Evolutionary conservation across 1,140 invertebrate genomes (phyloP).

Genomic region (Cyphomyrmex costatus): DNA sequence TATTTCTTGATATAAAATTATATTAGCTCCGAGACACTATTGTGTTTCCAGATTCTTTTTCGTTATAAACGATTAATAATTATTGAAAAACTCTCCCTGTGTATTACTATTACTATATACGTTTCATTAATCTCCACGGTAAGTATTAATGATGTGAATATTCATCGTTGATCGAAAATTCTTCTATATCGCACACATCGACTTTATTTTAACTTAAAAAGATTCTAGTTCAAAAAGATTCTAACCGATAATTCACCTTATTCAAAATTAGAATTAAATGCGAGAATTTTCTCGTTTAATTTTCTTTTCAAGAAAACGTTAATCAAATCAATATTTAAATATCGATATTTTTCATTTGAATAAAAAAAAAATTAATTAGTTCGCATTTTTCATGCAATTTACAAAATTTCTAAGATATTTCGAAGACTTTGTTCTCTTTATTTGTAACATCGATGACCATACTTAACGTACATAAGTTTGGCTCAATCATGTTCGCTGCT

Average conservation of each 20-base stretch:
- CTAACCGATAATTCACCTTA: background rate
- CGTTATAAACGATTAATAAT: constrained; percentile 1
- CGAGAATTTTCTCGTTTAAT: background rate
- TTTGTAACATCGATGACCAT: no score
- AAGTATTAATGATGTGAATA: no score
- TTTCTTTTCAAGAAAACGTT: background rate
- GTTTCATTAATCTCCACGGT: background rate
- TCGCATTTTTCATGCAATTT: background rate
- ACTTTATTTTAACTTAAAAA: constrained; percentile 30
- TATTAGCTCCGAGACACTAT: background rate
- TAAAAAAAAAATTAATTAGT: background rate
- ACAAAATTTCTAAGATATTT: background rate
- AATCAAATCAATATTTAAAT: background rate
- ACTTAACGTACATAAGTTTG: no score
- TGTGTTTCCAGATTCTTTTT: background rate
- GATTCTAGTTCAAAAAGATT: background rate
- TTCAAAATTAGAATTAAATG: background rate
- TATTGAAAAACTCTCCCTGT: background rate
- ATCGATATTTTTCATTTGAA: background rate
- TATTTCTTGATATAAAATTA: background rate
- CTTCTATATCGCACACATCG: background rate
- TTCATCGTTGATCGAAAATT: background rate
- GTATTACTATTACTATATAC: background rate
- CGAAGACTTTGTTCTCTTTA: constrained; percentile 69
- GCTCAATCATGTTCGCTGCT: constrained; percentile 52